phyloP scores from a whole-genome alignment of 2,113 vertebrate genomes.

The Thunnus maccoyii region DNA sequence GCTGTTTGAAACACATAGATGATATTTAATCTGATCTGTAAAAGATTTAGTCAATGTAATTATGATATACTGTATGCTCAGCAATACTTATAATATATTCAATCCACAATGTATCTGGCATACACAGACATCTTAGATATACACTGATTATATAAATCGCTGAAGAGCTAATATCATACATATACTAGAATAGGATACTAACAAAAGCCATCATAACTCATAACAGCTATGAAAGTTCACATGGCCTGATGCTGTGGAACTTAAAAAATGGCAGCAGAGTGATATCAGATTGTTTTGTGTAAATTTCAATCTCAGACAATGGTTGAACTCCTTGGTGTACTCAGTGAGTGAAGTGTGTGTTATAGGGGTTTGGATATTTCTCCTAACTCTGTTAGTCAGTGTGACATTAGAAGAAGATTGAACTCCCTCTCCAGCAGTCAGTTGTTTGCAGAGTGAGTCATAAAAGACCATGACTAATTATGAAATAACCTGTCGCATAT shows the following conservation, averaged over 20 bases:
- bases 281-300: conserved; percentile 31
- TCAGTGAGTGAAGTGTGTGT: conserved; percentile 43
- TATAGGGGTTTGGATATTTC: conserved; percentile 58
- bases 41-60: neutral
- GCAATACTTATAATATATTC: neutral
- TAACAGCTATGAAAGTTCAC: conserved; percentile 10
- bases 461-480: conserved; percentile 76
- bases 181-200: neutral
- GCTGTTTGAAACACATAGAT: neutral
- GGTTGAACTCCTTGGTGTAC: conserved; percentile 41
- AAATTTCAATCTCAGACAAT: conserved; percentile 33
- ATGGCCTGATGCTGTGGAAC: conserved; percentile 1
- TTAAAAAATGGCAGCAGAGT: conserved; percentile 1
- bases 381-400: conserved; percentile 65
- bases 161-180: neutral
- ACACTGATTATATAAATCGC: neutral
- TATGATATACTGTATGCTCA: neutral
- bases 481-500: conserved; percentile 77
- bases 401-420: conserved; percentile 77
- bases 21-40: neutral
- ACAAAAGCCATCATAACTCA: conserved; percentile 21
- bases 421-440: conserved; percentile 68
- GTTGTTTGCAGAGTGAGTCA: conserved; percentile 74
- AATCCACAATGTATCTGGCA: neutral
- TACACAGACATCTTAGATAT: neutral